Conservation (phyloP, 2,113 vertebrate species). For the Sebastes fasciatus region DNA sequence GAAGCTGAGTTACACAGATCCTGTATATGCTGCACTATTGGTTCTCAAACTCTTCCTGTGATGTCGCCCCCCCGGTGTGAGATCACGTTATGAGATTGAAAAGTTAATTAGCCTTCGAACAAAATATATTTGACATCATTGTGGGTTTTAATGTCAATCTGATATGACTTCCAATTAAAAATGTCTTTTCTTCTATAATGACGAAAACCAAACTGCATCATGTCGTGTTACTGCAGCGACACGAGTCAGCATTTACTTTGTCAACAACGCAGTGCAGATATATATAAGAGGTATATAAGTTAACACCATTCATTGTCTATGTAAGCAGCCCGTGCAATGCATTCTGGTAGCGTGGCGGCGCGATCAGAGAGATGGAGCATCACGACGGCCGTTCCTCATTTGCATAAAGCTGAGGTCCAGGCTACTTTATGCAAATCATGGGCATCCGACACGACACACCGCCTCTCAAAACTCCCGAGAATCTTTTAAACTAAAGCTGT, state of each 20-base stretch:
- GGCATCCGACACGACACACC: too few species aligned
- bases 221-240: not conserved
- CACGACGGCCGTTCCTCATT: too few species aligned
- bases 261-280: not conserved
- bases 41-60: not conserved
- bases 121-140: not conserved
- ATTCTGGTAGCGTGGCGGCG: too few species aligned
- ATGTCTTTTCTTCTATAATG: not conserved
- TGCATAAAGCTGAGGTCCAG: too few species aligned
- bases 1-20: not conserved
- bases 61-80: slow-evolving; percentile 16
- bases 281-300: too few species aligned
- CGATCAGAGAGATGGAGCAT: too few species aligned
- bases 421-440: too few species aligned
- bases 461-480: too few species aligned
- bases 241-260: not conserved
- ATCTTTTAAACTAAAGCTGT: too few species aligned
- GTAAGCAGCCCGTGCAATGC: too few species aligned
- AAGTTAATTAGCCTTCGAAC: slow-evolving; percentile 56
- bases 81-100: slow-evolving; percentile 26
- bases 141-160: slow-evolving; percentile 22
- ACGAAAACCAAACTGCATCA: not conserved
- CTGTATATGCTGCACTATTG: not conserved
- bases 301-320: too few species aligned
- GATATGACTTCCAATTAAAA: slow-evolving; percentile 56